Conservation (phyloP, 2,888 invertebrate species). For the Nysson spinosus region DNA sequence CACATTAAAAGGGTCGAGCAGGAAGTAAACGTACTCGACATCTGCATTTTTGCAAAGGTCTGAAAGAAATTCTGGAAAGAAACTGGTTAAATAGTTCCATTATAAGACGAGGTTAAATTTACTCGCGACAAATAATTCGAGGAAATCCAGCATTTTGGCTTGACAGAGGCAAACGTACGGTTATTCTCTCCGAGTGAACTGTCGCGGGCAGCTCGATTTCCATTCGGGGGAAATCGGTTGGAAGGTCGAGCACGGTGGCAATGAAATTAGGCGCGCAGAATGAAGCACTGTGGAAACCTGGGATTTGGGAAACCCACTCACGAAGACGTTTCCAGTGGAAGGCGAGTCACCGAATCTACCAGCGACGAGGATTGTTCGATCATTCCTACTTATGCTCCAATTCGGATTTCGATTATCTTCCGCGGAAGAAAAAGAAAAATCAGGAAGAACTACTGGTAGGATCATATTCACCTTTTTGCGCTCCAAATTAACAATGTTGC, state of each 20-base stretch:
- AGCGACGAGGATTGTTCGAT: neutral
- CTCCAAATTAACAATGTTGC: too few relatives aligned
- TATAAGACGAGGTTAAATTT: conserved; percentile 19
- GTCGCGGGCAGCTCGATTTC: conserved; percentile 54
- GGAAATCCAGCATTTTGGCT: conserved; percentile 35
- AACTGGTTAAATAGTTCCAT: too few relatives aligned
- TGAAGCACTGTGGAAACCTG: conserved; percentile 33
- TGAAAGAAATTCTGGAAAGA: too few relatives aligned
- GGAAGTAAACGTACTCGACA: too few relatives aligned
- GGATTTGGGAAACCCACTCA: conserved; percentile 30
- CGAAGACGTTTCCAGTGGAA: conserved; percentile 13
- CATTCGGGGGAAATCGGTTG: conserved; percentile 58
- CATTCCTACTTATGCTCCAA: conserved; percentile 24
- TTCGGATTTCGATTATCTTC: conserved; percentile 31
- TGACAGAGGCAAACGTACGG: conserved; percentile 39
- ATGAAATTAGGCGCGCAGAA: conserved; percentile 59
- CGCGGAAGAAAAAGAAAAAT: conserved; percentile 1
- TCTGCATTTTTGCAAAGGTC: too few relatives aligned
- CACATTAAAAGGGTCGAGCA: too few relatives aligned
- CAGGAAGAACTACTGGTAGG: too few relatives aligned
- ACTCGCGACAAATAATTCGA: conserved; percentile 44
- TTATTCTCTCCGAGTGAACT: conserved; percentile 50
- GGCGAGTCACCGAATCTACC: conserved; percentile 13
- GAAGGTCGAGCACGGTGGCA: conserved; percentile 49
- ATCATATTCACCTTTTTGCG: too few relatives aligned